A percentile compares a stretch with the other conserved stretches of the same genome.
Evolutionary conservation across 2,113 vertebrate species (phyloP).

Genomic region (Plecotus auritus): DNA sequence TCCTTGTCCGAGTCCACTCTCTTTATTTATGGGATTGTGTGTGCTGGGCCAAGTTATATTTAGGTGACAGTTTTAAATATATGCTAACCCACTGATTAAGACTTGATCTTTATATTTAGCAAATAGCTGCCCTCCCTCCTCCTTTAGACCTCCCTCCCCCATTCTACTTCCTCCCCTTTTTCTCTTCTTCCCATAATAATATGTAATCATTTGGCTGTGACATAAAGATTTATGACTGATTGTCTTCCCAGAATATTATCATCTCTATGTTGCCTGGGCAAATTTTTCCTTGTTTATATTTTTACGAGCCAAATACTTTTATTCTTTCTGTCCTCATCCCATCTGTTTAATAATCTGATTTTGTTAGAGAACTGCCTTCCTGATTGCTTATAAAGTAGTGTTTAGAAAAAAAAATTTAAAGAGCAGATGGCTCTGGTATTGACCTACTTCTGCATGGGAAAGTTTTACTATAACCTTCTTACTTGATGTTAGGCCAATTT

Average conservation of each 20-base stretch:
- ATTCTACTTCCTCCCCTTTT: not conserved
- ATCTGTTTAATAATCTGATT: constrained; percentile 56
- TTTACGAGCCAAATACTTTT: constrained; percentile 48
- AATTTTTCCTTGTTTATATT: constrained; percentile 59
- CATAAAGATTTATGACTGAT: constrained; percentile 34
- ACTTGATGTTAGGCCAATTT: constrained; percentile 18
- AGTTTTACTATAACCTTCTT: constrained; percentile 45
- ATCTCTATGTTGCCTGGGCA: constrained; percentile 30
- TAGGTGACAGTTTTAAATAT: not conserved
- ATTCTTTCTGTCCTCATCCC: constrained; percentile 39
- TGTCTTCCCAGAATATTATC: constrained; percentile 52
- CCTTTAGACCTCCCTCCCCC: too few relatives aligned
- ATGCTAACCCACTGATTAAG: not conserved
- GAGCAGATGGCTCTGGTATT: constrained; percentile 48
- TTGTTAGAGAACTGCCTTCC: constrained; percentile 29
- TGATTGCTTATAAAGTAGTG: not conserved
- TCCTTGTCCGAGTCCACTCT: not conserved
- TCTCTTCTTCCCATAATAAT: not conserved
- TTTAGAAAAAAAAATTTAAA: not conserved
- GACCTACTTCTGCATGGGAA: constrained; percentile 47
- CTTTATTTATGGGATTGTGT: not conserved
- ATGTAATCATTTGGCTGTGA: not conserved
- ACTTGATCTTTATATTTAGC: not conserved
- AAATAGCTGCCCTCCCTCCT: not conserved
- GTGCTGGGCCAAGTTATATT: not conserved